Base-by-base conservation (phyloP, 2,113 vertebrate genomes). In the Chlorodrepanis virens region DNA sequence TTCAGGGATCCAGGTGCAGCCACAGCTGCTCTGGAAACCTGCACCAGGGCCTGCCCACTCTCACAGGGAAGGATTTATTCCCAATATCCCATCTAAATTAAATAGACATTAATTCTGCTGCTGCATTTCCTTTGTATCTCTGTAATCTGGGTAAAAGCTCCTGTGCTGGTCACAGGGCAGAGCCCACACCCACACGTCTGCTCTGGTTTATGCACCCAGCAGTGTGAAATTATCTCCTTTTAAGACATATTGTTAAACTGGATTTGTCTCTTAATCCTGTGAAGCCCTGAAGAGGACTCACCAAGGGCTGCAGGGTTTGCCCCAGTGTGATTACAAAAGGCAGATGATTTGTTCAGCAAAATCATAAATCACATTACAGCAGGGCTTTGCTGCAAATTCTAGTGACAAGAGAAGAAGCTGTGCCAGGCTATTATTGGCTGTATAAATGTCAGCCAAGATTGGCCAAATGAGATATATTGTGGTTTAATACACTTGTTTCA, bases 401-500 rank as follows among this genome's bases (percentile, higher is more conserved):
- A 28, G 63, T 54, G 71, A 74, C 82, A 84, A 59, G 49, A 13
- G 33, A 72, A 5, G 42, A 82, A 45, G 33, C 35, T 59, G 39
- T 57, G 35, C 31, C 53, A 31, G 72, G 23, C 11, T 89, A 16
- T 88, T 84, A 78, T 64, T 77, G 91, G 68, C 61, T 84, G 7
- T 27, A 39, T 42, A 71, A 77, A 54, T 33, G 71, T 49, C 81
- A 89, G 60, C 21, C 12, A 79, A 78, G 35, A 39, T 7, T 61
- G 90, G 69, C 31, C n/a, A 77, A 56, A 52, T 5, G 47, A 89
- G 69, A 72, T 87, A n/a, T 60, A 42, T 29, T 54, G 42, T 65
- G 59, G 31, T 70, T 93, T 85, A 93, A 94, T 83, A 54, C 8
- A 74, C 89, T 81, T 40, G 29, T 79, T 90, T 86, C 87, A 81